Conservation (phyloP, 2,888 invertebrate genomes). For the Emmelina monodactyla region DNA sequence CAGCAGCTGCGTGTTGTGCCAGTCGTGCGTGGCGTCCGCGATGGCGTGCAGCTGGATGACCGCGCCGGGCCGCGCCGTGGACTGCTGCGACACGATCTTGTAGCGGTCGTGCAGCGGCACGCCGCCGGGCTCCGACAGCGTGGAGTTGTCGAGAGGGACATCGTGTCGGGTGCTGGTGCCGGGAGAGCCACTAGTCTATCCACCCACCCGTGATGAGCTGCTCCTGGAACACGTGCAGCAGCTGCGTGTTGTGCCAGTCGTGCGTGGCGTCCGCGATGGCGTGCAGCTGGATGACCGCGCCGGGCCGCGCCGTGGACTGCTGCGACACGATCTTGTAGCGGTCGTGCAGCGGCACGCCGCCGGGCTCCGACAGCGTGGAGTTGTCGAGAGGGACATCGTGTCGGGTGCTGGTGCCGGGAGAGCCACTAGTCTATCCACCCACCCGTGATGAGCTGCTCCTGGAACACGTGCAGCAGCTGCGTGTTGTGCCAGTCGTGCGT, state of each 20-base stretch:
- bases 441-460: conserved; percentile 91
- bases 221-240: conserved; percentile 97
- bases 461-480: conserved; percentile 95
- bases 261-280: conserved; percentile 93
- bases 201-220: conserved; percentile 89
- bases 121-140: conserved; percentile 66
- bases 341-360: conserved; percentile 73
- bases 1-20: conserved; percentile 95
- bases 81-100: conserved; percentile 96
- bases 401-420: too few species aligned
- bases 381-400: conserved; percentile 84
- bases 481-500: conserved; percentile 97
- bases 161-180: too few species aligned
- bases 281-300: conserved; percentile 97
- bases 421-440: too few species aligned
- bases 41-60: conserved; percentile 96
- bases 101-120: conserved; percentile 79
- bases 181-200: too few species aligned
- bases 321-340: conserved; percentile 94
- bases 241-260: conserved; percentile 96
- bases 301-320: conserved; percentile 98
- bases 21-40: conserved; percentile 91
- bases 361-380: conserved; percentile 69
- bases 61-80: conserved; percentile 98
- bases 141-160: conserved; percentile 84